These are phyloP conservation scores for Prosapia bicincta DNA, from an alignment of 2,888 invertebrate species.

Conservation along the genomic window DNA sequence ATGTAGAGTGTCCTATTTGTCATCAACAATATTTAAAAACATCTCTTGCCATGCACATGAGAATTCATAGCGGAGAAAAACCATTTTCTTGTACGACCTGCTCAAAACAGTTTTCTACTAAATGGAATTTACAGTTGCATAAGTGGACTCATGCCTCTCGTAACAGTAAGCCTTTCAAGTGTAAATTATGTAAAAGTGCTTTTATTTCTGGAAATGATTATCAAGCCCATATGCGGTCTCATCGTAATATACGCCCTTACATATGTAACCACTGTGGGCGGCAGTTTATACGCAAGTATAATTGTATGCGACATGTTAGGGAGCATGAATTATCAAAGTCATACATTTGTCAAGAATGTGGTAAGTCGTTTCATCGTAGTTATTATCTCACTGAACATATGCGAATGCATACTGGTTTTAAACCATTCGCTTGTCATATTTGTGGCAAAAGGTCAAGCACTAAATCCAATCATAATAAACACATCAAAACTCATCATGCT, in stretches of 20 bases:
- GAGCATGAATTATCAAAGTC: conserved; percentile 76
- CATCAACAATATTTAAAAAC: conserved; percentile 72
- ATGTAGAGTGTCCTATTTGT: conserved; percentile 75
- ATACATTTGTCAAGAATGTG: conserved; percentile 72
- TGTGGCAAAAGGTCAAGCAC: conserved; percentile 88
- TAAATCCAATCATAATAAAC: conserved; percentile 88
- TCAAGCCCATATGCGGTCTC: conserved; percentile 80
- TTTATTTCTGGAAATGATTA: conserved; percentile 79
- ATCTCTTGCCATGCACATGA: conserved; percentile 60
- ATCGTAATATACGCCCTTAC: conserved; percentile 77
- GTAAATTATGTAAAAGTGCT: conserved; percentile 77
- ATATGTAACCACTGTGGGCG: conserved; percentile 89
- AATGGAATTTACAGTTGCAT: conserved; percentile 87
- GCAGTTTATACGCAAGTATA: conserved; percentile 83
- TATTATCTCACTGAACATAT: conserved; percentile 86
- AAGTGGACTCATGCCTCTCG: conserved; percentile 85
- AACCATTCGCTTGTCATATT: conserved; percentile 80
- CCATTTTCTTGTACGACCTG: conserved; percentile 81
- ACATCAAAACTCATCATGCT: conserved; percentile 85
- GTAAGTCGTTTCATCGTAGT: conserved; percentile 79
- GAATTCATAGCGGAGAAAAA: conserved; percentile 69
- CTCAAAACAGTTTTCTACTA: conserved; percentile 81
- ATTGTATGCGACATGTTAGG: conserved; percentile 78
- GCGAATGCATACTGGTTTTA: conserved; percentile 77
- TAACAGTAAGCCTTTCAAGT: conserved; percentile 80